These are phyloP conservation scores for Xylophagus ater DNA, from an alignment of 2,888 invertebrate species.

Conservation along the genomic window DNA sequence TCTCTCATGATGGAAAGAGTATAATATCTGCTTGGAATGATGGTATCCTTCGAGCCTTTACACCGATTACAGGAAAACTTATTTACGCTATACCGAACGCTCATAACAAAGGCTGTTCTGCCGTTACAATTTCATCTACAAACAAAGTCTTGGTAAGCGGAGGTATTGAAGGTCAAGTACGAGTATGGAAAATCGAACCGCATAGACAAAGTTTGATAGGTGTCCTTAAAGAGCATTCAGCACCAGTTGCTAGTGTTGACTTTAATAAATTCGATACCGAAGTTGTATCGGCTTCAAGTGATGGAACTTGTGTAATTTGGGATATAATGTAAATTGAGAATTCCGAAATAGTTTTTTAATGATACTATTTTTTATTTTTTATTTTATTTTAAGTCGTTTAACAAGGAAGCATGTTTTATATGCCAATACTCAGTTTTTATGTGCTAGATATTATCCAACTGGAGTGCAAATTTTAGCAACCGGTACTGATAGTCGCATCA, in stretches of 20 bases:
- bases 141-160: slow-evolving; percentile 70
- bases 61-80: slow-evolving; percentile 67
- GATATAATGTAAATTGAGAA: slow-evolving; percentile 53
- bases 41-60: slow-evolving; percentile 69
- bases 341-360: neutral
- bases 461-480: slow-evolving; percentile 71
- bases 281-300: slow-evolving; percentile 80
- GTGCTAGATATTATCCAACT: slow-evolving; percentile 58
- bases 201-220: slow-evolving; percentile 54
- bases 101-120: slow-evolving; percentile 75
- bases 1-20: slow-evolving; percentile 67
- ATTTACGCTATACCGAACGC: slow-evolving; percentile 78
- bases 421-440: slow-evolving; percentile 75
- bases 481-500: slow-evolving; percentile 74
- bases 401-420: slow-evolving; percentile 72
- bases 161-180: slow-evolving; percentile 85
- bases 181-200: slow-evolving; percentile 66
- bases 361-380: neutral
- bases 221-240: slow-evolving; percentile 83
- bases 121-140: slow-evolving; percentile 60
- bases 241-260: slow-evolving; percentile 71
- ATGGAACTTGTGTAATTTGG: slow-evolving; percentile 92
- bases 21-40: slow-evolving; percentile 80
- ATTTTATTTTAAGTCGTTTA: slow-evolving; percentile 43
- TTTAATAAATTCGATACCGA: slow-evolving; percentile 66